Evolutionary conservation across 2,113 vertebrate genomes (phyloP).

Genomic region (Paedocypris sp.): DNA sequence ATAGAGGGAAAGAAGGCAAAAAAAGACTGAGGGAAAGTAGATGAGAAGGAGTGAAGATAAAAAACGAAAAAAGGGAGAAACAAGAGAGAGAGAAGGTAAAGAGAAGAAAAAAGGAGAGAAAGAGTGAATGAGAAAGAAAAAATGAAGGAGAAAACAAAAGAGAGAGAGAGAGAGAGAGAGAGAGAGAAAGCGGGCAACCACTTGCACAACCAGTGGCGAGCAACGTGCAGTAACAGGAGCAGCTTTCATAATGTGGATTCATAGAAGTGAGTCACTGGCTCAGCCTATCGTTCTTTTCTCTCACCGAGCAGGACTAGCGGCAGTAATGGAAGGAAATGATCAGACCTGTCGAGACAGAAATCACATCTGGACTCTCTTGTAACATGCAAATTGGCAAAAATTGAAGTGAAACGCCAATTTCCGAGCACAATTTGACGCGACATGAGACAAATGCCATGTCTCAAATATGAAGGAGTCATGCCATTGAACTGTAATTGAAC

Average conservation of each 20-base stretch:
- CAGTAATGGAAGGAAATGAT: conserved; percentile 11
- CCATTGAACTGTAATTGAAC: too few species aligned
- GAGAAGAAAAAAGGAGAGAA: too few species aligned
- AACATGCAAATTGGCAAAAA: not conserved
- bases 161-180: too few species aligned
- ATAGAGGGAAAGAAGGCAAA: too few species aligned
- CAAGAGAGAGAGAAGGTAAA: too few species aligned
- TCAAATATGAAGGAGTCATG: too few species aligned
- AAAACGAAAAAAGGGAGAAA: too few species aligned
- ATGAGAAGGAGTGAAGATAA: too few species aligned
- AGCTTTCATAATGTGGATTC: conserved; percentile 32
- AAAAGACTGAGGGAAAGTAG: too few species aligned
- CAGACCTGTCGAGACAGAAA: conserved; percentile 9
- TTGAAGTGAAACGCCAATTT: not conserved
- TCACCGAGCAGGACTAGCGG: not conserved
- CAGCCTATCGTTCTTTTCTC: conserved; percentile 19
- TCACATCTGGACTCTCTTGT: conserved; percentile 15
- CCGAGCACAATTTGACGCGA: not conserved
- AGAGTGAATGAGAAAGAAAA: too few species aligned
- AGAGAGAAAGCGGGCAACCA: not conserved
- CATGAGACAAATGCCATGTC: not conserved
- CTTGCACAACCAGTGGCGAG: conserved; percentile 8
- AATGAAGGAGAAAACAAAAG: too few species aligned
- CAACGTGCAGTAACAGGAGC: conserved; percentile 24
- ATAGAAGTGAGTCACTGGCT: conserved; percentile 26